Conservation (phyloP, 2,797 vertebrate species). For the Typhlichthys subterraneus region DNA sequence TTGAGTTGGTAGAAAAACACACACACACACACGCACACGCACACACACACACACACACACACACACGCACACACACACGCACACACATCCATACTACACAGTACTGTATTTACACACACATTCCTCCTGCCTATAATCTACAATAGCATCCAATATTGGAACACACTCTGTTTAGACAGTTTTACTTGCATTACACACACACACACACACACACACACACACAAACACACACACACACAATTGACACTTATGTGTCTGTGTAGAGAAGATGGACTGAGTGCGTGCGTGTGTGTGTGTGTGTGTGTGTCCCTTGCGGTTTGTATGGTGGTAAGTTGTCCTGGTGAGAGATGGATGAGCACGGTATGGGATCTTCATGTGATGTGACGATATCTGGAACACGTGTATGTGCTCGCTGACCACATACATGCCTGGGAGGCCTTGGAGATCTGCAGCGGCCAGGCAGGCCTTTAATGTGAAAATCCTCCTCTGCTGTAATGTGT, state of each 20-base stretch:
- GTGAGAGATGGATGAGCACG: slow-evolving; percentile 55
- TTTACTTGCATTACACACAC: background rate
- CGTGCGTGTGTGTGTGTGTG: background rate
- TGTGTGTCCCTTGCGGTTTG: slow-evolving; percentile 21
- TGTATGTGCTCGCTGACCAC: slow-evolving; percentile 40
- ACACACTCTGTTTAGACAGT: background rate
- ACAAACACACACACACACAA: slow-evolving; percentile 9
- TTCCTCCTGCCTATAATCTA: too few species aligned
- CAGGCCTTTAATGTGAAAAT: slow-evolving; percentile 73
- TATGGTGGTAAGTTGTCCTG: slow-evolving; percentile 22
- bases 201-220: slow-evolving; percentile 4
- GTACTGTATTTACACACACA: too few species aligned
- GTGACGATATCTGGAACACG: slow-evolving; percentile 69
- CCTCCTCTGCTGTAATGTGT: slow-evolving; percentile 55
- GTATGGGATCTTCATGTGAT: slow-evolving; percentile 70
- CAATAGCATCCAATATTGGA: too few species aligned
- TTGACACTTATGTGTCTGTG: slow-evolving; percentile 10
- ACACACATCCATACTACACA: too few species aligned
- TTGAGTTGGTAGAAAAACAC: background rate
- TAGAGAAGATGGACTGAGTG: background rate
- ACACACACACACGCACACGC: background rate
- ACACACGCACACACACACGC: background rate
- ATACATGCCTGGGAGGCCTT: slow-evolving; percentile 55
- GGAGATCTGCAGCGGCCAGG: slow-evolving; percentile 52
- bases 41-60: background rate